These are phyloP conservation scores for Drosophila setifemur DNA, from an alignment of 1,140 invertebrate species.

Conservation along the genomic window DNA sequence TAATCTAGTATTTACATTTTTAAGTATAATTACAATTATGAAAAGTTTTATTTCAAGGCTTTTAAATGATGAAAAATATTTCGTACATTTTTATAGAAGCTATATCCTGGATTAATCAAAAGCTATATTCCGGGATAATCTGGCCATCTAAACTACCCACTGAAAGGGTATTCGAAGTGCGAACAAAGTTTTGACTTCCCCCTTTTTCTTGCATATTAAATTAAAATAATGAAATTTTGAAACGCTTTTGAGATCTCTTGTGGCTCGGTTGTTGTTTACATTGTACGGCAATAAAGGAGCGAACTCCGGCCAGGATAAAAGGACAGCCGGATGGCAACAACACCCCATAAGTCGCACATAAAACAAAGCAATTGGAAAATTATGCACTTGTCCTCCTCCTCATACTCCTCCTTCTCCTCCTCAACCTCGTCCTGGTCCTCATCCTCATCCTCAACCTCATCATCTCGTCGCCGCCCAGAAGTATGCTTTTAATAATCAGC, in stretches of 20 bases:
- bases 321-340: conserved; percentile 20
- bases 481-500: conserved; percentile 74
- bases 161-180: no score
- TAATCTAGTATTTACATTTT: no score
- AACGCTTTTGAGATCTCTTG: conserved; percentile 49
- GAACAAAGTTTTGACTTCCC: no score
- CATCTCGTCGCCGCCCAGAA: conserved; percentile 46
- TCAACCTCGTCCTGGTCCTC: conserved; percentile 10
- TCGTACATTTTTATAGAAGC: no score
- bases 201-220: conserved; percentile 73
- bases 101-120: no score
- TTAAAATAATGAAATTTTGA: conserved; percentile 80
- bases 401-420: background rate
- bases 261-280: conserved; percentile 62
- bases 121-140: no score
- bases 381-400: conserved; percentile 73
- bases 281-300: conserved; percentile 66
- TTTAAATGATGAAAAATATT: no score
- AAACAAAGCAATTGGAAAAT: conserved; percentile 82
- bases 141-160: no score
- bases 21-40: no score
- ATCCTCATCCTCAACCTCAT: background rate
- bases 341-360: conserved; percentile 48
- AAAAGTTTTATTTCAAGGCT: no score
- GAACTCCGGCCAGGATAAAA: background rate